Conservation (phyloP, 2,113 vertebrate genomes). For the Lepisosteus oculatus region DNA sequence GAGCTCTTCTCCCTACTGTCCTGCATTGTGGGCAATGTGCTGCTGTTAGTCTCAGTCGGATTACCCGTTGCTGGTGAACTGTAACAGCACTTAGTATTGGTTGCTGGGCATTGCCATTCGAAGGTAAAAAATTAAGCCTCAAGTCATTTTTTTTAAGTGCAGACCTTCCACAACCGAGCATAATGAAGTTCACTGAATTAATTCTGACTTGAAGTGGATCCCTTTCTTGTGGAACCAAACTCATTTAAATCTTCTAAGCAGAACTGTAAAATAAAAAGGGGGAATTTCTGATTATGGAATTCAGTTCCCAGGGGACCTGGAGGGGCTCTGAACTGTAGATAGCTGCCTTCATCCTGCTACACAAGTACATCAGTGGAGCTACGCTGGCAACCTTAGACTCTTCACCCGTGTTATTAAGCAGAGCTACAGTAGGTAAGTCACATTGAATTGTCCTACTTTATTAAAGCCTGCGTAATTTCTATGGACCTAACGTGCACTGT, state of each 20-base stretch:
- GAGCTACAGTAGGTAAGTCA: too few relatives aligned
- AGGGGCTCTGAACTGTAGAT: constrained; percentile 19
- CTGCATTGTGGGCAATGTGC: constrained; percentile 31
- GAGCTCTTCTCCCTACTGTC: constrained; percentile 46
- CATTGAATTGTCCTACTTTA: too few relatives aligned
- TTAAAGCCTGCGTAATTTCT: too few relatives aligned
- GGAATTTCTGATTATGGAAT: constrained; percentile 39
- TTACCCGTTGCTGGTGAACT: constrained; percentile 49
- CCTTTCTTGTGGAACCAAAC: constrained; percentile 18
- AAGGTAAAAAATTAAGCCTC: background rate
- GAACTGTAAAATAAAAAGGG: constrained; percentile 17
- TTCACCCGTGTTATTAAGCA: too few relatives aligned
- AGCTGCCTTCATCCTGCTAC: background rate
- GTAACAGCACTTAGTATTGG: constrained; percentile 41
- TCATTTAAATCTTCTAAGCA: background rate
- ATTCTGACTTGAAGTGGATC: constrained; percentile 38
- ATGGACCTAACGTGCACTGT: too few relatives aligned
- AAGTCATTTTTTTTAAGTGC: too few relatives aligned
- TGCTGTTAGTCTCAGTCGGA: constrained; percentile 55
- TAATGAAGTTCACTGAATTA: too few relatives aligned
- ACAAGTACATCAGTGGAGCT: too few relatives aligned
- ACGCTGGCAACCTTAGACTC: too few relatives aligned
- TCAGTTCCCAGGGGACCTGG: constrained; percentile 29
- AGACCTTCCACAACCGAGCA: background rate
- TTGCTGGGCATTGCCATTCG: constrained; percentile 27